Evolutionary conservation across 37 sponge, comb jelly and placozoan species (phyloP), one percentile per base, ranked within the genome.

Genomic region (Chondrilla cf. caribensis): DNA sequence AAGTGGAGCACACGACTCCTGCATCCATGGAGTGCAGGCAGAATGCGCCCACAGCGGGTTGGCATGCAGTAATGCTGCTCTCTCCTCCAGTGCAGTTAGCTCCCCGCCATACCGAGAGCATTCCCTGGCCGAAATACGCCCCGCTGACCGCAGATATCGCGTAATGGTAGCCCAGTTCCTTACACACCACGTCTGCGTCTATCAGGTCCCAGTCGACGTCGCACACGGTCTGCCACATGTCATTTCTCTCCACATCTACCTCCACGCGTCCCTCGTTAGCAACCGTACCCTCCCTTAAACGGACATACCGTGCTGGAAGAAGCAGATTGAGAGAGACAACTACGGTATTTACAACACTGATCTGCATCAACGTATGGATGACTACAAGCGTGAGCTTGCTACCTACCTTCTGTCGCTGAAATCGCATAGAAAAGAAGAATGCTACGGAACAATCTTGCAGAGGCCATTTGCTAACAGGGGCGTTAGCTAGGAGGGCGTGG

Each of bases 211-310:
- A 67, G 15, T 6, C 29, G 17, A 17, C 33, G 68, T 67, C 68
- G 68, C 68, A 67, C 15, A 67, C 35, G 1, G 68, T 67, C 26
- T 4, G 68, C 68, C 68, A 67, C 68, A 17, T 33, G 11, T 2
- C 68, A n/a, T n/a, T n/a, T n/a, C n/a, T n/a, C 1, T 1, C 2
- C 26, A 67, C 33, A 17, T 33, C 0, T 40, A 28, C 76, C 77
- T 75, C 84, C 54, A 75, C 77, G 40, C 59, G 72, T 72, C 84
- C 84, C 73, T 31, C 72, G 2, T 37, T 28, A 19, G 43, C 77
- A 72, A 58, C 33, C 2, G 33, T 73, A 32, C 84, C 72, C 17
- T n/a, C 84, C 76, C 14, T 42, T 36, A 26, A 9, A 0, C 66
- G 25, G 33, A 67, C 35, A 33, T 67, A n/a, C n/a, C n/a, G n/a